Base-by-base conservation (phyloP, 2,888 invertebrate genomes). In the Dendrolimus pini region DNA sequence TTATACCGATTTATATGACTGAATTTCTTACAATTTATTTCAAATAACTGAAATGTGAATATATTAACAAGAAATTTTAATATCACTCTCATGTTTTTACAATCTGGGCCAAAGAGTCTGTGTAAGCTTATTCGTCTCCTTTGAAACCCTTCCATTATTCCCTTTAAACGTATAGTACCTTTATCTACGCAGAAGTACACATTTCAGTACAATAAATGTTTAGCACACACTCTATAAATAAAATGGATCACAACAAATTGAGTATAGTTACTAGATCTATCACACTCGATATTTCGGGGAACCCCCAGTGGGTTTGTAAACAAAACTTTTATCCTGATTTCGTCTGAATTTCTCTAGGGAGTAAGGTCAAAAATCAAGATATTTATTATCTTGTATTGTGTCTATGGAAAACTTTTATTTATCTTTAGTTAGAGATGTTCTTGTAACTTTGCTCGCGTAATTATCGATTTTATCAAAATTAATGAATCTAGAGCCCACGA, bases 251-350 rank as follows among this genome's bases (percentile, higher is more conserved):
- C 56, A 41, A 56, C 41, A 13, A 53, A 9, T 18, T 41, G 8
- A 53, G n/a, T 56, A 52, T 9, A 53, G 56, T 54, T 18, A 58
- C 57, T 55, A 60, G 55, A 47, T 47, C 47, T 47, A 47, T 47
- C 47, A 10, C 47, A 47, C 47, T 47, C 47, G 47, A 47, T 47
- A 47, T 47, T 47, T 12, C 47, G 9, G 9, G 10, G 12, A 47
- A 10, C 6, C 47, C 12, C 47, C 47, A 47, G 30, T 12, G 47
- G 47, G 12, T 47, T 47, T 47, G 47, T 10, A 9, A 47, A 47
- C 47, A 47, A 47, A 47, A 47, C 47, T 47, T 47, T 47, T 47
- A 47, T 47, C 47, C 12, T 47, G 47, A 47, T 47, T 47, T 47
- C 47, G 47, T 47, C 47, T 47, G 47, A 47, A 47, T 47, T 47